These are phyloP conservation scores for Brachylomia viminalis DNA, from an alignment of 2,888 invertebrate species.

Conservation along the genomic window DNA sequence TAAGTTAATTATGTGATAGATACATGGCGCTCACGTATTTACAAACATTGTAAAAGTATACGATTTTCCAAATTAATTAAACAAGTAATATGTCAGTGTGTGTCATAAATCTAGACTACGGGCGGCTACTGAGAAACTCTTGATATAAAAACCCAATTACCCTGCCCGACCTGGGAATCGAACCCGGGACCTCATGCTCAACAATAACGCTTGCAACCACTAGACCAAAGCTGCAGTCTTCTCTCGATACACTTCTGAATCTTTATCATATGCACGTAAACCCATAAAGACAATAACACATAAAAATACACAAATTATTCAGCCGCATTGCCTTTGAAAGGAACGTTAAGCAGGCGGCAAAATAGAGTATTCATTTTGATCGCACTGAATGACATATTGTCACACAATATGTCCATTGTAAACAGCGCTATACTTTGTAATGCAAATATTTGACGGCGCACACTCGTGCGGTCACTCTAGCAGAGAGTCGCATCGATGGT, in stretches of 20 bases:
- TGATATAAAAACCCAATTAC: not conserved
- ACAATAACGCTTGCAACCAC: not conserved
- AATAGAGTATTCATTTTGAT: conserved; percentile 16
- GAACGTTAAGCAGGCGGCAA: conserved; percentile 20
- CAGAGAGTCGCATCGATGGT: too few species aligned
- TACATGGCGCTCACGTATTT: too few species aligned
- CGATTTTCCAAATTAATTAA: too few species aligned
- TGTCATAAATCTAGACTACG: not conserved
- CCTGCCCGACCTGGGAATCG: not conserved
- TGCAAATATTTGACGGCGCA: conserved; percentile 7
- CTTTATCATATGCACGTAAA: not conserved
- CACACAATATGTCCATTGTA: conserved; percentile 24
- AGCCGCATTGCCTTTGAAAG: conserved; percentile 21
- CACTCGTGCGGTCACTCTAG: too few species aligned
- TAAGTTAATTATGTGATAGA: too few species aligned
- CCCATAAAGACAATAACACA: not conserved
- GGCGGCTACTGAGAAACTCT: not conserved
- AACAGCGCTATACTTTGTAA: conserved; percentile 32
- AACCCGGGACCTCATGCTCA: not conserved
- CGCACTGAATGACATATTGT: conserved; percentile 4
- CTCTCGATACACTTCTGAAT: not conserved
- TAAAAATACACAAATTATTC: conserved; percentile 22
- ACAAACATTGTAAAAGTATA: too few species aligned
- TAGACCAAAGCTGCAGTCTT: not conserved
- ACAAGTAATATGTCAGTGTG: too few species aligned